phyloP scores from a whole-genome alignment of 2,797 vertebrate genomes.

The Tangara arthus region DNA sequence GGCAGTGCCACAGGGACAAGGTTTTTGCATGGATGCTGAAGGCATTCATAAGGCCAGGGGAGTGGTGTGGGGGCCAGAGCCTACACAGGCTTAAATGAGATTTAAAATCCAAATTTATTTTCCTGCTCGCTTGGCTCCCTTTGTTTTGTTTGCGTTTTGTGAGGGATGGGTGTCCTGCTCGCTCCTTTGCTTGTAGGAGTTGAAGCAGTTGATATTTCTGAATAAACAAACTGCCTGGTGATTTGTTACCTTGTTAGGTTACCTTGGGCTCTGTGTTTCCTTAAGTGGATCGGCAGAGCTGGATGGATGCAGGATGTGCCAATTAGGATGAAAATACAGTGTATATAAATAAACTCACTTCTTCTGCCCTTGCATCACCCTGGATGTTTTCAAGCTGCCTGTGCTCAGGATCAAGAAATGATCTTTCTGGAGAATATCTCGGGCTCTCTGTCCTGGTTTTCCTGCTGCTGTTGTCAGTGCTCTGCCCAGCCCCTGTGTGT shows the following conservation, averaged over 20 bases:
- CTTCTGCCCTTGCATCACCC: not conserved
- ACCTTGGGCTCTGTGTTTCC: constrained; percentile 33
- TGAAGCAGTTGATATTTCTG: not conserved
- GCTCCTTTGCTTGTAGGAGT: not conserved
- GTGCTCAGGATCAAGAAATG: not conserved
- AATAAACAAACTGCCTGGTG: constrained; percentile 38
- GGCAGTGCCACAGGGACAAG: not conserved
- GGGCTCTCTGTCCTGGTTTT: not conserved
- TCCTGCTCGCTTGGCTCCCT: not conserved
- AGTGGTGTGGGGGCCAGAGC: not conserved
- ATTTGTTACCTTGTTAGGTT: constrained; percentile 62
- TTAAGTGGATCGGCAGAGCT: constrained; percentile 41
- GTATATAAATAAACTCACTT: constrained; percentile 48
- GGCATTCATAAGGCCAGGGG: not conserved
- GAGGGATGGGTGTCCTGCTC: not conserved
- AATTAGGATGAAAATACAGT: constrained; percentile 45
- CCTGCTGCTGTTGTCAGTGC: not conserved
- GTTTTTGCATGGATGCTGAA: not conserved
- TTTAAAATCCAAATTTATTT: not conserved
- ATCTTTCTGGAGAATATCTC: not conserved
- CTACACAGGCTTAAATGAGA: not conserved
- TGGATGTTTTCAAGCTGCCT: constrained; percentile 30
- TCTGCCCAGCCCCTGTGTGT: not conserved
- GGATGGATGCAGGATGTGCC: constrained; percentile 47
- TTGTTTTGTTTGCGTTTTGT: not conserved